These are phyloP conservation scores for Sminthurides bifidus DNA, from an alignment of 1,140 invertebrate genomes.

Conservation along the genomic window DNA sequence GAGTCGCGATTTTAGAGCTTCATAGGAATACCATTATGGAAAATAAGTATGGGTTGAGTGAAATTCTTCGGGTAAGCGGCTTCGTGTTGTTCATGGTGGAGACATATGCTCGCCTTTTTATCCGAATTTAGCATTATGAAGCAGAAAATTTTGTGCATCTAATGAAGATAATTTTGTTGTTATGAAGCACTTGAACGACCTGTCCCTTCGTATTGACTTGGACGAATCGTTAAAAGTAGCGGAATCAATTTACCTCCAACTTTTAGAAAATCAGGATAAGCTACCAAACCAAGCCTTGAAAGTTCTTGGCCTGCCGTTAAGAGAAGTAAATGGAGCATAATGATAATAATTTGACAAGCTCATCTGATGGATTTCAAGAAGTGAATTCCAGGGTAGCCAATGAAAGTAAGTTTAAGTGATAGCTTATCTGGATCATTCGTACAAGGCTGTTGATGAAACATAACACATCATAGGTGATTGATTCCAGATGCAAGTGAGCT, in stretches of 20 bases:
- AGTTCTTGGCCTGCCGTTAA: conserved; percentile 23
- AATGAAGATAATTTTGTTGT: conserved; percentile 16
- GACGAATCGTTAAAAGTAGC: conserved; percentile 43
- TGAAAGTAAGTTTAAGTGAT: no score
- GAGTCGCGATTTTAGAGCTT: conserved; percentile 47
- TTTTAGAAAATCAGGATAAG: conserved; percentile 22
- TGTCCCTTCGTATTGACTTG: conserved; percentile 45
- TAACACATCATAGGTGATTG: no score
- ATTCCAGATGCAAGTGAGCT: no score
- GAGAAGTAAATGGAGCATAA: no score
- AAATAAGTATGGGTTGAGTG: conserved; percentile 53
- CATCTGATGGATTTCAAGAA: no score
- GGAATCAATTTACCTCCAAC: conserved; percentile 45
- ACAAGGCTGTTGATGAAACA: no score
- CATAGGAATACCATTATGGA: conserved; percentile 49
- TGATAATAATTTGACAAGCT: no score
- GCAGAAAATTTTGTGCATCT: conserved; percentile 11
- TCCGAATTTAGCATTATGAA: no score
- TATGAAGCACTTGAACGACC: conserved; percentile 49
- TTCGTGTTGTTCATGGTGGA: neutral
- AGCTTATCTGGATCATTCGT: no score
- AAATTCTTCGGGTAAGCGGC: conserved; percentile 48
- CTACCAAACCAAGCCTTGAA: conserved; percentile 24
- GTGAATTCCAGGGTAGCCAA: no score
- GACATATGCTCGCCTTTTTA: no score